A percentile compares a stretch with the other conserved stretches of the same genome.
Conservation (phyloP, 2,888 invertebrate genomes). For the Leptogaster cylindrica region DNA sequence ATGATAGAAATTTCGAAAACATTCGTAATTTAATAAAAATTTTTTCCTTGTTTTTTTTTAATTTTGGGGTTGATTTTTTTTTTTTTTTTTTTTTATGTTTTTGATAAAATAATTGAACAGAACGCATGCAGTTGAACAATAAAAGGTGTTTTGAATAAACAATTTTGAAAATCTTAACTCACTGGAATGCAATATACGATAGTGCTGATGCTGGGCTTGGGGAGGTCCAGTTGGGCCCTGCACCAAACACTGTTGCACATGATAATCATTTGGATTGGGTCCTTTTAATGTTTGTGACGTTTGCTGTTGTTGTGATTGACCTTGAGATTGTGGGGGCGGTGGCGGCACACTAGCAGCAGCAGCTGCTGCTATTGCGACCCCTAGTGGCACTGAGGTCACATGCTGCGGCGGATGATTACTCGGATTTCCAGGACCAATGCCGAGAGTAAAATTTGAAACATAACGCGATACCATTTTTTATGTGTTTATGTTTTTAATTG, state of each 20-base stretch:
- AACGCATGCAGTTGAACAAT: background rate
- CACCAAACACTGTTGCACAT: conserved; percentile 44
- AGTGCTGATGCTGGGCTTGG: conserved; percentile 44
- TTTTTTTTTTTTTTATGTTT: background rate
- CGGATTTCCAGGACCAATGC: conserved; percentile 43
- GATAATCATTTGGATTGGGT: conserved; percentile 43
- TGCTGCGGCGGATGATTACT: conserved; percentile 41
- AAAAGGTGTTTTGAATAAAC: no score
- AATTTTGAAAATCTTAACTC: no score
- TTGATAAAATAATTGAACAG: no score
- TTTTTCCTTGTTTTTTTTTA: background rate
- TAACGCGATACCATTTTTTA: conserved; percentile 45
- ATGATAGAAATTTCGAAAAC: no score
- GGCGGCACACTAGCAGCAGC: conserved; percentile 43
- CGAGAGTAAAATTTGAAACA: conserved; percentile 43
- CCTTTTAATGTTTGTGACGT: conserved; percentile 44
- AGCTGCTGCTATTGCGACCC: conserved; percentile 46
- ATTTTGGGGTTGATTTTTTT: background rate
- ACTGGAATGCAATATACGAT: conserved; percentile 46
- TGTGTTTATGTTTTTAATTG: background rate
- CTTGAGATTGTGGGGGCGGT: conserved; percentile 30
- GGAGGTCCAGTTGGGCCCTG: conserved; percentile 35
- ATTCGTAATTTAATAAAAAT: no score
- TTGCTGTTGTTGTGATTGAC: conserved; percentile 33
- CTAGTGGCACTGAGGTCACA: conserved; percentile 42